Evolutionary conservation across 2,888 invertebrate genomes (phyloP), one percentile per base, ranked within the genome.

Genomic region (Scaptomyza polygonia): DNA sequence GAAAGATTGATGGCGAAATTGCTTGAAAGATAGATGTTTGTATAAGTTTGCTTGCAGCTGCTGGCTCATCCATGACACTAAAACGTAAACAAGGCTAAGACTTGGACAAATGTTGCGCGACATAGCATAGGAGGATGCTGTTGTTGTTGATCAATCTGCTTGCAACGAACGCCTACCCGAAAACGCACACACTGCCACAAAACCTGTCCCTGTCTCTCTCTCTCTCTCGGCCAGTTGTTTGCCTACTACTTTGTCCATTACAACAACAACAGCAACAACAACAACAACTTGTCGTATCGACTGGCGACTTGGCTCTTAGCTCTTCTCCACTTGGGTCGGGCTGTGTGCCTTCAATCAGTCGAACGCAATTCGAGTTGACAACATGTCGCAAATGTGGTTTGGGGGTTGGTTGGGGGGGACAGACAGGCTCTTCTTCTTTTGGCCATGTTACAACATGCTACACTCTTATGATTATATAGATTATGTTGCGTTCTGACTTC

Each of bases 281-380:
- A 40, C 43, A 75, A 70, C 81, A 83, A 80, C 76, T 82, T 83
- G 81, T 72, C 71, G 70, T 59, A 58, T 57, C 62, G 53, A 69
- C 64, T 49, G 66, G 62, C 62, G 57, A 69, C 64, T 55, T 56
- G 43, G 36, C 48, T 43, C 64, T 55, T 56, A 34, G 36, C 48
- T 43, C 43, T 62, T 54, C 59, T 54, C 55, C 45, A 29, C 57
- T 14, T 59, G 61, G 66, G 54, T 30, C 59, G 58, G 68, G 67
- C 67, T 42, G 47, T 47, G 61, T 86, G 77, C 78, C 84, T 85
- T 85, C 86, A 85, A 85, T 85, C 84, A 85, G 84, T 85, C 84
- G 90, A 90, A 90, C 90, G 90, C 90, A 90, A 90, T 90, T 90
- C 88, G 74, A 90, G 90, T 90, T 90, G 90, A 90, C 90, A 90